A percentile compares a stretch with the other conserved stretches of the same genome.
phyloP scores from a whole-genome alignment of 2,888 invertebrate genomes.

The Merodon equestris region DNA sequence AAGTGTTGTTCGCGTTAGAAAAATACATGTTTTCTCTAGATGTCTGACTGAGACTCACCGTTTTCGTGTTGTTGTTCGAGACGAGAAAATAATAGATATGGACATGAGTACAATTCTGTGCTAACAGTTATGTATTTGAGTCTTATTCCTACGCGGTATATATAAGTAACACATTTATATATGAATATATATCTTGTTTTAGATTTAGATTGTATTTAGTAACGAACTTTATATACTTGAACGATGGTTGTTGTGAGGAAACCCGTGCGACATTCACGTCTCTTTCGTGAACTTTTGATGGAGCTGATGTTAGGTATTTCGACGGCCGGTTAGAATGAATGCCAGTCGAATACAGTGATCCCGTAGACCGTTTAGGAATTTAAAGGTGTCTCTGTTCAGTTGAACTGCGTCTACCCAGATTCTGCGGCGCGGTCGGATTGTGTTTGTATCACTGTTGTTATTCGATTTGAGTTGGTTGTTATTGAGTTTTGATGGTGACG shows the following conservation, averaged over 20 bases:
- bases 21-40: slow-evolving; percentile 20
- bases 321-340: slow-evolving; percentile 47
- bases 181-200: slow-evolving; percentile 36
- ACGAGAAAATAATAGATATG: slow-evolving; percentile 29
- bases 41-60: slow-evolving; percentile 7
- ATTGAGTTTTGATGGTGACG: slow-evolving; percentile 42
- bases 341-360: slow-evolving; percentile 54
- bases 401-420: too few species aligned
- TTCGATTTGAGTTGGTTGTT: slow-evolving; percentile 37
- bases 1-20: slow-evolving; percentile 50
- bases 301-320: slow-evolving; percentile 38
- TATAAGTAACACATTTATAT: slow-evolving; percentile 66
- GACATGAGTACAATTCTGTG: slow-evolving; percentile 43
- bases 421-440: neutral
- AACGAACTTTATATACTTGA: slow-evolving; percentile 42
- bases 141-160: slow-evolving; percentile 61
- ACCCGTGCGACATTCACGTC: neutral
- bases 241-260: slow-evolving; percentile 8
- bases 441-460: neutral
- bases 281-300: slow-evolving; percentile 2
- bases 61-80: slow-evolving; percentile 18
- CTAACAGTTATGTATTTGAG: slow-evolving; percentile 47
- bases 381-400: too few species aligned
- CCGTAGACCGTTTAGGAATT: slow-evolving; percentile 11
- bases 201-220: slow-evolving; percentile 35